Evolutionary conservation across 1,140 invertebrate genomes (phyloP).

Genomic region (Caenorhabditis briggsae): DNA sequence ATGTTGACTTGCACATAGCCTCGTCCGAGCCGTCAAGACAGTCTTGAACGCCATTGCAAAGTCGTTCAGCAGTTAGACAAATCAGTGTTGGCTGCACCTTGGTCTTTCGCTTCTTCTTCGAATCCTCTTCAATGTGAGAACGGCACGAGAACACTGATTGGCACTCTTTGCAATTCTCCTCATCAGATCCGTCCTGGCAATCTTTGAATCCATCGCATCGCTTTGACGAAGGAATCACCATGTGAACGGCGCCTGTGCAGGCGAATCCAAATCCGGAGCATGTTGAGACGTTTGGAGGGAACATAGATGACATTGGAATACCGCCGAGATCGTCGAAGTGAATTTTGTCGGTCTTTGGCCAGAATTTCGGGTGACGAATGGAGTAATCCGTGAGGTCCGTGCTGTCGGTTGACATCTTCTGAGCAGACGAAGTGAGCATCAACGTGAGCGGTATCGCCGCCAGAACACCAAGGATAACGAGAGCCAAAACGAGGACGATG

Average conservation of each 20-base stretch:
- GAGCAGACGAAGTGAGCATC: constrained; percentile 22
- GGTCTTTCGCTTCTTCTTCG: background rate
- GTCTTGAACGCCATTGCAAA: constrained; percentile 57
- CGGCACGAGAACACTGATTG: constrained; percentile 59
- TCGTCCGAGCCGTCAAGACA: constrained; percentile 59
- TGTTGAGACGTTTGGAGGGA: constrained; percentile 59
- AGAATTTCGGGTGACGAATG: constrained; percentile 1
- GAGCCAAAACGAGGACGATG: constrained; percentile 28
- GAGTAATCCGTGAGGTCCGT: background rate
- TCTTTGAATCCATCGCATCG: constrained; percentile 64
- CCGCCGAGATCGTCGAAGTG: constrained; percentile 8
- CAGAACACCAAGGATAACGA: constrained; percentile 1
- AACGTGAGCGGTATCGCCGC: constrained; percentile 27
- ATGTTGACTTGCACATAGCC: constrained; percentile 37
- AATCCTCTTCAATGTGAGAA: constrained; percentile 4
- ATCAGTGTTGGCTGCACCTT: constrained; percentile 2
- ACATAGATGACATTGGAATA: constrained; percentile 43
- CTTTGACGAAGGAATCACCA: constrained; percentile 21
- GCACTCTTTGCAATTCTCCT: constrained; percentile 61
- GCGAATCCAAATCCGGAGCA: constrained; percentile 62
- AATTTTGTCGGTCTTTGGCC: constrained; percentile 24
- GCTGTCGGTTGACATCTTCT: constrained; percentile 22
- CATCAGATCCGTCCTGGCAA: constrained; percentile 66
- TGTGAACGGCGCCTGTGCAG: constrained; percentile 42
- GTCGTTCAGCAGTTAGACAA: constrained; percentile 24